phyloP scores from a whole-genome alignment of 2,113 vertebrate genomes.

The Pseudopipra pipra region DNA sequence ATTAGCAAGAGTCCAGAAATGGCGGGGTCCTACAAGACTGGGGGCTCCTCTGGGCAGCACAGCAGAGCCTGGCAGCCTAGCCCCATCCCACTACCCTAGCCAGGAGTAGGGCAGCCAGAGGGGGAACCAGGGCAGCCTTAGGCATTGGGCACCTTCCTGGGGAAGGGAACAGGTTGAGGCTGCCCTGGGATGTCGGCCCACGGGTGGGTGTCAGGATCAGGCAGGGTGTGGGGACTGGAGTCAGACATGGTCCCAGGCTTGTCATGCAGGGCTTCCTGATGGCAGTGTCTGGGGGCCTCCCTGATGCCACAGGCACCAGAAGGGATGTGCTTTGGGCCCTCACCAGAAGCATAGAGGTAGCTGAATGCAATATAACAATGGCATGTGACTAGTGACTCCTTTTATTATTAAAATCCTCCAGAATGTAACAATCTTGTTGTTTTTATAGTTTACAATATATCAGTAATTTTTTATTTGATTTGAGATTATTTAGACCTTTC shows the following conservation, averaged over 20 bases:
- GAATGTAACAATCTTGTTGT: neutral
- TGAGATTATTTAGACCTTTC: neutral
- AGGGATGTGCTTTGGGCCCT: neutral
- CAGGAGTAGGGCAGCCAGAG: neutral
- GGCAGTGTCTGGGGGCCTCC: rapidly evolving
- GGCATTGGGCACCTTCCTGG: rapidly evolving
- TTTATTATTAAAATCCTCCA: neutral
- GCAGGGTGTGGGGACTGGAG: rapidly evolving
- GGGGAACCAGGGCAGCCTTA: neutral
- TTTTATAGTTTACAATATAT: neutral
- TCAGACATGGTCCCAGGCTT: neutral
- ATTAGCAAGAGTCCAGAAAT: neutral
- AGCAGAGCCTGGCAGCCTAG: neutral
- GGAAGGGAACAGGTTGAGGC: neutral
- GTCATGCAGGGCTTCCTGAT: neutral
- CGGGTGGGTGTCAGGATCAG: rapidly evolving
- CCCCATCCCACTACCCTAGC: neutral
- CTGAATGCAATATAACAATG: neutral
- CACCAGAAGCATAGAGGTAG: neutral
- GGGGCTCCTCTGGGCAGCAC: neutral
- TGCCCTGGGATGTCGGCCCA: rapidly evolving
- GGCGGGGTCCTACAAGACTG: rapidly evolving
- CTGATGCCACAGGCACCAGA: too few relatives aligned
- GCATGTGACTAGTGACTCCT: neutral
- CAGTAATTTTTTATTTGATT: neutral